Percentiles rank a stretch among this genome's conserved stretches.
Evolutionary conservation across 2,797 vertebrate genomes (phyloP).

Genomic region (Lithobates sylvaticus): DNA sequence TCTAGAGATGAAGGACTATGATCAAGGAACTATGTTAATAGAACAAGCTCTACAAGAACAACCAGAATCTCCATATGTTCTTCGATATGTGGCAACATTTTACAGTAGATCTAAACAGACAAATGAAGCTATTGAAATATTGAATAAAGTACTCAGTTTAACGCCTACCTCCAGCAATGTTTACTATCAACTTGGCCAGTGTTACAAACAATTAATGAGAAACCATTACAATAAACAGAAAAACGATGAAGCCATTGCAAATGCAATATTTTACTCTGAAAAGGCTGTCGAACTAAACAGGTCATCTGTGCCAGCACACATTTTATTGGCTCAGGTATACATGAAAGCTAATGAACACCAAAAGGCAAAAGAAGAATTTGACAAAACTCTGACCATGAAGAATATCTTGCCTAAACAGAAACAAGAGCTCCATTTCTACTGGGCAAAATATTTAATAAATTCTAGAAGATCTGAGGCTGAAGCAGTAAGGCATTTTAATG

Average conservation of each 20-base stretch:
- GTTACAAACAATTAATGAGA: slow-evolving; percentile 65
- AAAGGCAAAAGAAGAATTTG: slow-evolving; percentile 75
- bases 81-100: slow-evolving; percentile 77
- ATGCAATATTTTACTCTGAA: slow-evolving; percentile 74
- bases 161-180: slow-evolving; percentile 69
- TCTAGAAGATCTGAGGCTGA: slow-evolving; percentile 64
- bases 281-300: slow-evolving; percentile 55
- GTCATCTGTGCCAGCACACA: slow-evolving; percentile 66
- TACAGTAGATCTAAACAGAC: slow-evolving; percentile 68
- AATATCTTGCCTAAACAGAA: slow-evolving; percentile 51
- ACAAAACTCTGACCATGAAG: slow-evolving; percentile 63
- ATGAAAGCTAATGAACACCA: slow-evolving; percentile 44
- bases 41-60: slow-evolving; percentile 71
- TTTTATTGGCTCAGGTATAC: slow-evolving; percentile 72
- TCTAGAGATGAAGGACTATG: background rate
- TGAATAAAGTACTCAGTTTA: slow-evolving; percentile 69
- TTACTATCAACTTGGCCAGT: slow-evolving; percentile 78
- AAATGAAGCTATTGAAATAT: slow-evolving; percentile 69
- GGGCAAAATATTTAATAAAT: slow-evolving; percentile 69
- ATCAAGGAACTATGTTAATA: slow-evolving; percentile 73
- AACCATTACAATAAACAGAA: no score
- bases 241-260: slow-evolving; percentile 42
- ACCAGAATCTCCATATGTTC: slow-evolving; percentile 71
- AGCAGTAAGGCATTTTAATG: slow-evolving; percentile 72
- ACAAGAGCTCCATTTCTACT: slow-evolving; percentile 63